phyloP scores from a whole-genome alignment of 2,888 invertebrate species.

The Deroplatys truncata region DNA sequence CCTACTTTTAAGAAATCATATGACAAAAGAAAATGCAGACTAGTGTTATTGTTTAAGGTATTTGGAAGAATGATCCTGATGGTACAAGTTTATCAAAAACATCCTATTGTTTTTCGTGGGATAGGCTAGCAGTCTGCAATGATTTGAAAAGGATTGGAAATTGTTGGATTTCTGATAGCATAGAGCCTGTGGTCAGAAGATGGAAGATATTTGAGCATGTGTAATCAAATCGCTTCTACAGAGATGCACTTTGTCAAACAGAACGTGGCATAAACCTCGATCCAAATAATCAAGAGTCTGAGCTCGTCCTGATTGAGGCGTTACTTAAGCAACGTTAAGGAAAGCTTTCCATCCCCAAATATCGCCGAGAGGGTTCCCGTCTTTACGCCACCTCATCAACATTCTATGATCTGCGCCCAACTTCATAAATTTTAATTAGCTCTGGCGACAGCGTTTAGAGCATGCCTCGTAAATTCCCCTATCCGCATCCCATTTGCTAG shows the following conservation, averaged over 20 bases:
- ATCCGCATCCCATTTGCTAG: neutral
- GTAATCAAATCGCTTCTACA: neutral
- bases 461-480: neutral
- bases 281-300: neutral
- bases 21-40: too few relatives aligned
- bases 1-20: too few relatives aligned
- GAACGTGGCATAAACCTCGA: neutral
- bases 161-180: too few relatives aligned
- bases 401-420: neutral
- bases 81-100: too few relatives aligned
- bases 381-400: neutral
- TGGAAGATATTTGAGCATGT: too few relatives aligned
- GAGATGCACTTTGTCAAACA: neutral
- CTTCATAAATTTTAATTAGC: neutral
- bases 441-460: neutral
- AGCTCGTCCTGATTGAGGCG: neutral
- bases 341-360: neutral
- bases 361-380: neutral
- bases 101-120: too few relatives aligned
- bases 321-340: neutral
- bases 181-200: too few relatives aligned
- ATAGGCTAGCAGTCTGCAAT: too few relatives aligned
- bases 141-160: too few relatives aligned
- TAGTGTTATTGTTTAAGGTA: too few relatives aligned
- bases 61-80: too few relatives aligned